Evolutionary conservation across 2,113 vertebrate genomes (phyloP).

Genomic region (Meles meles): DNA sequence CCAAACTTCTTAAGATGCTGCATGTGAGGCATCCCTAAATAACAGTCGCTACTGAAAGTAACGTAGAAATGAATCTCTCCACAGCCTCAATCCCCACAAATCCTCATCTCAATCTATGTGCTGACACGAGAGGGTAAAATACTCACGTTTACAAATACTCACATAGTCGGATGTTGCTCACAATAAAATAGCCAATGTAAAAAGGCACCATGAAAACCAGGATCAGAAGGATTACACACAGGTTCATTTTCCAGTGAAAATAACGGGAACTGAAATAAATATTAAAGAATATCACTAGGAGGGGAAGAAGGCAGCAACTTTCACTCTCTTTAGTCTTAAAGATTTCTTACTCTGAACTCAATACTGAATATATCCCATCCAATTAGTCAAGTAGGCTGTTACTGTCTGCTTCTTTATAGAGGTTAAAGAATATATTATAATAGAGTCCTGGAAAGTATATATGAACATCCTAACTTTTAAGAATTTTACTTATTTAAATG

Average conservation of each 20-base stretch:
- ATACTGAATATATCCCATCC: background rate
- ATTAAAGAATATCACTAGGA: background rate
- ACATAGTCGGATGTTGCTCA: conserved; percentile 97
- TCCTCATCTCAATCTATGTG: background rate
- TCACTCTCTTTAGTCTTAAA: background rate
- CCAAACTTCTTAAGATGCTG: background rate
- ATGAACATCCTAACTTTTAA: background rate
- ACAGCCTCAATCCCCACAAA: background rate
- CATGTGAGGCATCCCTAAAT: background rate
- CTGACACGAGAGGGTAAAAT: background rate
- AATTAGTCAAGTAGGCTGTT: background rate
- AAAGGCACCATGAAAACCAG: conserved; percentile 98
- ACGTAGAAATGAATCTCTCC: background rate
- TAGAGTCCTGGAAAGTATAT: background rate
- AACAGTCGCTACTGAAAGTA: background rate
- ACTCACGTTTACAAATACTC: conserved; percentile 90
- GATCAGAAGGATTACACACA: conserved; percentile 96
- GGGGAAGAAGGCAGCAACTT: background rate
- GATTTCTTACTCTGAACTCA: background rate
- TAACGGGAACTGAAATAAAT: conserved; percentile 91
- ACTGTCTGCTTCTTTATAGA: background rate
- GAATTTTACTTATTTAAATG: background rate
- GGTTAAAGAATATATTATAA: background rate
- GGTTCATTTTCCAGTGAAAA: conserved; percentile 99
- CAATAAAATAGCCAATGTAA: conserved; percentile 98